Conservation (phyloP, 2,113 vertebrate species). For the Butastur rufipennis region DNA sequence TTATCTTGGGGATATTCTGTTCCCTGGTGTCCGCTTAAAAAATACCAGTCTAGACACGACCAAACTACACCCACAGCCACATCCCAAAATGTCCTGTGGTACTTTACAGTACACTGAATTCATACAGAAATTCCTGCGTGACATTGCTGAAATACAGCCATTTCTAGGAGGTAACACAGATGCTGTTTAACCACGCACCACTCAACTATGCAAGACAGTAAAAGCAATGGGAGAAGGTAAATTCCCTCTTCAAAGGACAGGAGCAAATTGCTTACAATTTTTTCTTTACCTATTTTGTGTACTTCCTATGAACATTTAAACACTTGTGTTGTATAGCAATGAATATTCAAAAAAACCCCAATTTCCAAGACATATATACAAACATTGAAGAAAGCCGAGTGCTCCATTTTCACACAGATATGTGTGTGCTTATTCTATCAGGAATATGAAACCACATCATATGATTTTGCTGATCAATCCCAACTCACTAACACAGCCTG, state of each 20-base stretch:
- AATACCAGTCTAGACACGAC: background rate
- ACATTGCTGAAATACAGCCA: background rate
- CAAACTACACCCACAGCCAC: background rate
- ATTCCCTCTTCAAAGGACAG: background rate
- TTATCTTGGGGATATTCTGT: background rate
- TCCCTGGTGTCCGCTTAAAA: background rate
- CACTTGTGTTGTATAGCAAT: background rate
- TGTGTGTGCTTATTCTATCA: background rate
- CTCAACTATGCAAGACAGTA: background rate
- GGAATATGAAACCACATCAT: background rate
- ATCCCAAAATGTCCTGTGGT: background rate
- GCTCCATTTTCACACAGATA: background rate
- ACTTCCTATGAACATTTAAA: background rate
- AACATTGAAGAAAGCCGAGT: background rate
- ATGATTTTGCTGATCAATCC: slow-evolving; percentile 2
- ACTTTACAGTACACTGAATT: background rate
- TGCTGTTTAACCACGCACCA: accelerated
- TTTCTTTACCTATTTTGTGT: background rate
- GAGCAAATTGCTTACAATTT: background rate
- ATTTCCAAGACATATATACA: background rate
- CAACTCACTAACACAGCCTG: background rate
- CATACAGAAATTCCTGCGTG: background rate
- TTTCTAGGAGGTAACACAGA: background rate
- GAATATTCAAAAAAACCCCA: accelerated
- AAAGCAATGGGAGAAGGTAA: background rate